A percentile compares a stretch with the other conserved stretches of the same genome.
Conservation (phyloP, 1,140 invertebrate species). For the Plectrocnemia conspersa region DNA sequence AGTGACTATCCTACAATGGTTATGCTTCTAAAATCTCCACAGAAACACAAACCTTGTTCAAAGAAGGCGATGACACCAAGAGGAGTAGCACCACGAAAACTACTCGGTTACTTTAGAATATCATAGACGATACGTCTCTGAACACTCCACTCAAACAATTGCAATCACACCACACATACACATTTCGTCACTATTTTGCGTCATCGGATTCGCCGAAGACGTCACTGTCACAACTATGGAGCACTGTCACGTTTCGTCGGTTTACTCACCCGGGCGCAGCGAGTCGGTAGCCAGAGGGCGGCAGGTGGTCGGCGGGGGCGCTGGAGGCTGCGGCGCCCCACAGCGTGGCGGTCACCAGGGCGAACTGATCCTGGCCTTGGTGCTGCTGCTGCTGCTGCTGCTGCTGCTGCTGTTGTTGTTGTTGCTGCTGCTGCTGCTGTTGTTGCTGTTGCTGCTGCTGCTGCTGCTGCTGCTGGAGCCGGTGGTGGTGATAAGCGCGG, state of each 20-base stretch:
- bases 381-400: constrained; percentile 13
- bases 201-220: too few relatives aligned
- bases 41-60: too few relatives aligned
- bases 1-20: too few relatives aligned
- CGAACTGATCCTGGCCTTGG: constrained; percentile 20
- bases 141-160: not conserved
- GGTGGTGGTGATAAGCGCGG: too few relatives aligned
- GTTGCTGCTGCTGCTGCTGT: too few relatives aligned
- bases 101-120: too few relatives aligned
- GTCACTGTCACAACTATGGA: too few relatives aligned
- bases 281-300: constrained; percentile 29
- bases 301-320: constrained; percentile 25
- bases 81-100: too few relatives aligned
- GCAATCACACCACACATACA: not conserved
- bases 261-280: constrained; percentile 31
- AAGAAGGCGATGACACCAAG: too few relatives aligned
- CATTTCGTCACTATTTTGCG: constrained; percentile 1
- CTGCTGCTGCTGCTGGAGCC: too few relatives aligned
- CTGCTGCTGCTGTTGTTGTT: constrained; percentile 4
- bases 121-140: not conserved
- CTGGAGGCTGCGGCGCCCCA: constrained; percentile 27
- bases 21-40: too few relatives aligned
- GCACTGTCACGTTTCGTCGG: not conserved
- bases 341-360: constrained; percentile 32
- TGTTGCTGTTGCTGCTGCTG: too few relatives aligned